Evolutionary conservation across 1,140 invertebrate species (phyloP), one percentile per base, ranked within the genome.

Genomic region (Eciton burchellii): DNA sequence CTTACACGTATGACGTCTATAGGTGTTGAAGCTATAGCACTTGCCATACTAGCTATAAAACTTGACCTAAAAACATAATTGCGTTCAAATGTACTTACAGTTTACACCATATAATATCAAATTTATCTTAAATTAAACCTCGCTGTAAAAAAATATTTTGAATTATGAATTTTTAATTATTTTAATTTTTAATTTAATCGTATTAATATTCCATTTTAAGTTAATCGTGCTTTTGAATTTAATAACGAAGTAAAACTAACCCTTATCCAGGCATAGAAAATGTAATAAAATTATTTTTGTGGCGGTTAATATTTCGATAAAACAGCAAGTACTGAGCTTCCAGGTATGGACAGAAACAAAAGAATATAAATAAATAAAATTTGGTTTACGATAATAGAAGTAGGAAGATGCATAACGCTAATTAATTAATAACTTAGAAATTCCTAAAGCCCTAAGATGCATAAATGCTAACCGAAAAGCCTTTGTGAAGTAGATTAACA

Each of bases 1-100:
- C 96, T 96, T 93, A 99, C 98, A 92, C 98, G 96, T 60, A 99
- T 96, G 65, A 99, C 98, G 95, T 99, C 99, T 84, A 99, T 97
- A 65, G 98, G 99, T 26, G 98, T 99, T 63, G 98, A 99, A 83
- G 98, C 97, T 82, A 98, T 95, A 56, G 98, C 98, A 93, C 98
- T 98, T 84, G 98, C 97, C 84, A 99, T 95, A 92, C 98, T 99
- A 81, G 99, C 98, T 90, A 98, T 95, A 91, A 97, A 96, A 95
- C 98, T 99, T 84, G 97, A 98, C 84, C 97, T 97, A 91, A 88
- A 95, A 82, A 84, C 82, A 87, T 45, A 90, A 83, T 87, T 29
- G 24, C 49, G 73, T 72, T 26, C 73, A 65, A 54, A 9, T 59
- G n/a, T n/a, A n/a, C n/a, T n/a, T n/a, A n/a, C n/a, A n/a, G n/a